Conservation (phyloP, 2,888 invertebrate genomes). For the Ecliptopera silaceata region DNA sequence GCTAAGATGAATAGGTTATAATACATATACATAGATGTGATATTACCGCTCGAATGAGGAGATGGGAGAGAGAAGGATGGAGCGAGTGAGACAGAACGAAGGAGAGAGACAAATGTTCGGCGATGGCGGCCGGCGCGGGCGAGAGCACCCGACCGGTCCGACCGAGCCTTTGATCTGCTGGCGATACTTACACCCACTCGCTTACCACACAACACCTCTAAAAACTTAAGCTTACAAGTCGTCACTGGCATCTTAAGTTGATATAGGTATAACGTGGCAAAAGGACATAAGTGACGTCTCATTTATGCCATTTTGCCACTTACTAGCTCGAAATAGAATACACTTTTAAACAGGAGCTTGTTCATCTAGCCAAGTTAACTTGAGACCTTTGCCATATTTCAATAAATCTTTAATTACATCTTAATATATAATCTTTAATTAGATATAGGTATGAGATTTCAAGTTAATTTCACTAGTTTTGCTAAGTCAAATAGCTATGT, state of each 20-base stretch:
- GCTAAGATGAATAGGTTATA: slow-evolving; percentile 10
- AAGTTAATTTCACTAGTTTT: not conserved
- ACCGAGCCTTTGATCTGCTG: slow-evolving; percentile 29
- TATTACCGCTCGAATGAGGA: slow-evolving; percentile 17
- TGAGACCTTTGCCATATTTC: not conserved
- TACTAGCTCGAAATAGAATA: not conserved
- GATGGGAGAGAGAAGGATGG: slow-evolving; percentile 20
- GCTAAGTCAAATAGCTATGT: not conserved
- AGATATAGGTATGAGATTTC: not conserved
- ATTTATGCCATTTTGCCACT: slow-evolving; percentile 2
- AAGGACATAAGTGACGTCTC: slow-evolving; percentile 23
- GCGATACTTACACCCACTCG: slow-evolving; percentile 21
- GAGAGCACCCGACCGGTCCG: slow-evolving; percentile 33
- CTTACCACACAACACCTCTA: slow-evolving; percentile 10
- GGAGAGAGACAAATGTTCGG: slow-evolving; percentile 30
- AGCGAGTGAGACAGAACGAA: slow-evolving; percentile 26
- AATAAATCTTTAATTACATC: not conserved
- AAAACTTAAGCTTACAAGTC: slow-evolving; percentile 12
- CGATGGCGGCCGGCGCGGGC: slow-evolving; percentile 23
- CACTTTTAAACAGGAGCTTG: not conserved
- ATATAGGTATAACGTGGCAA: slow-evolving; percentile 5
- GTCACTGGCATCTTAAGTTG: slow-evolving; percentile 14
- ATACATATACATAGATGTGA: slow-evolving; percentile 16
- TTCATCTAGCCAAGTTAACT: slow-evolving; percentile 4
- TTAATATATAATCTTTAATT: too few relatives aligned